phyloP scores from a whole-genome alignment of 2,888 invertebrate species.

The Trachelus tabidus region DNA sequence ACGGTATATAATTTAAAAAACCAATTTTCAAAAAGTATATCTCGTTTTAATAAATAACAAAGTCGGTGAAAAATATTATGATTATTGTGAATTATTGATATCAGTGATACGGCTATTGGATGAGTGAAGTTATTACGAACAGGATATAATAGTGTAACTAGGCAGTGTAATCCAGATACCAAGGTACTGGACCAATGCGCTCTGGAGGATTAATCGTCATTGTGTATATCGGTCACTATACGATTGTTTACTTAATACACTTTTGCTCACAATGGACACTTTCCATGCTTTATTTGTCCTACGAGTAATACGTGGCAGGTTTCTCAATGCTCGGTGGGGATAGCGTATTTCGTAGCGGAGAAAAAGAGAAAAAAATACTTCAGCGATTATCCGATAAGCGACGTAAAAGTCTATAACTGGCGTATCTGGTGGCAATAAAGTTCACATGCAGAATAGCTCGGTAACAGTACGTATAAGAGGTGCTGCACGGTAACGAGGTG shows the following conservation, averaged over 20 bases:
- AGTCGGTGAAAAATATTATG: neutral
- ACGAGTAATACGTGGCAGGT: conserved; percentile 9
- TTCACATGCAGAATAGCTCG: conserved; percentile 42
- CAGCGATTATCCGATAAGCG: conserved; percentile 45
- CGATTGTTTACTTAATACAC: conserved; percentile 22
- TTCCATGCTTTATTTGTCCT: conserved; percentile 29
- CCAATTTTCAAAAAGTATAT: too few relatives aligned
- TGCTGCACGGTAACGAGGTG: conserved; percentile 34
- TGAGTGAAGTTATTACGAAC: neutral
- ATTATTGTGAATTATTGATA: neutral
- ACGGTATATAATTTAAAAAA: neutral
- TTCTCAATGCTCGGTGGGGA: conserved; percentile 16
- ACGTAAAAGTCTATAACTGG: conserved; percentile 47
- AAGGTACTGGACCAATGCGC: conserved; percentile 11
- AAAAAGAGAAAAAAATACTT: conserved; percentile 20
- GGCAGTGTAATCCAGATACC: neutral
- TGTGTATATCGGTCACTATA: conserved; percentile 12
- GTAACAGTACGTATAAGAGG: conserved; percentile 47
- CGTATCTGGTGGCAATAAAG: conserved; percentile 49
- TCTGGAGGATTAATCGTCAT: conserved; percentile 17
- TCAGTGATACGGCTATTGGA: neutral
- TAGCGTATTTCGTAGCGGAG: conserved; percentile 17
- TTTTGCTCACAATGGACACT: conserved; percentile 26
- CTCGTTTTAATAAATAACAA: neutral
- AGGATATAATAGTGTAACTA: neutral